These are phyloP conservation scores for Drymonia ruficornis DNA, from an alignment of 2,888 invertebrate genomes.

Conservation along the genomic window DNA sequence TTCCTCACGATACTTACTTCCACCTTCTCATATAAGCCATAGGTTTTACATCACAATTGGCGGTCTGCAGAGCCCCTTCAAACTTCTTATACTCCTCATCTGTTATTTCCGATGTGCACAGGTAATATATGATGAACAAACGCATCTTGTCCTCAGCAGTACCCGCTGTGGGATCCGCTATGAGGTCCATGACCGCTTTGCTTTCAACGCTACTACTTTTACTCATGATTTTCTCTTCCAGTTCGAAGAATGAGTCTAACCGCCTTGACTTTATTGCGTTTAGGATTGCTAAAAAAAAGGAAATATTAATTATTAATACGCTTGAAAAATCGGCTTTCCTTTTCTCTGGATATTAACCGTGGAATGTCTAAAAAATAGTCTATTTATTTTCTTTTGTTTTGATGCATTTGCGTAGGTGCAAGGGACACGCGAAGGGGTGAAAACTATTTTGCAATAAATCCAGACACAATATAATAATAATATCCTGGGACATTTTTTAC, in stretches of 20 bases:
- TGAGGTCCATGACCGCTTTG: slow-evolving; percentile 93
- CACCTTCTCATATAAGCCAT: slow-evolving; percentile 96
- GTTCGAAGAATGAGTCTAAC: slow-evolving; percentile 97
- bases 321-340: too few species aligned
- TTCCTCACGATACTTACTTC: slow-evolving; percentile 87
- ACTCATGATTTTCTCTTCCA: slow-evolving; percentile 99
- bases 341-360: too few species aligned
- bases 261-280: slow-evolving; percentile 95
- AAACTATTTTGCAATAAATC: too few species aligned
- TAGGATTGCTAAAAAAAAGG: slow-evolving; percentile 85
- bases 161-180: slow-evolving; percentile 94
- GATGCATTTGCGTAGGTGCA: too few species aligned
- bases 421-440: too few species aligned
- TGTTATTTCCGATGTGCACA: slow-evolving; percentile 92
- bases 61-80: slow-evolving; percentile 89
- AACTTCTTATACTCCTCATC: slow-evolving; percentile 94
- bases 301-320: too few species aligned
- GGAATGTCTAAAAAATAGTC: too few species aligned
- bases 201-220: slow-evolving; percentile 89
- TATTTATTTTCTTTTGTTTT: too few species aligned
- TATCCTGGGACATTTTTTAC: too few species aligned
- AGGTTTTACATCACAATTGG: slow-evolving; percentile 94
- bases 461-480: too few species aligned
- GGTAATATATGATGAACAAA: slow-evolving; percentile 95
- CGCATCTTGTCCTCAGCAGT: slow-evolving; percentile 96